phyloP scores from a whole-genome alignment of 1,140 invertebrate genomes.

The Heliothis virescens region DNA sequence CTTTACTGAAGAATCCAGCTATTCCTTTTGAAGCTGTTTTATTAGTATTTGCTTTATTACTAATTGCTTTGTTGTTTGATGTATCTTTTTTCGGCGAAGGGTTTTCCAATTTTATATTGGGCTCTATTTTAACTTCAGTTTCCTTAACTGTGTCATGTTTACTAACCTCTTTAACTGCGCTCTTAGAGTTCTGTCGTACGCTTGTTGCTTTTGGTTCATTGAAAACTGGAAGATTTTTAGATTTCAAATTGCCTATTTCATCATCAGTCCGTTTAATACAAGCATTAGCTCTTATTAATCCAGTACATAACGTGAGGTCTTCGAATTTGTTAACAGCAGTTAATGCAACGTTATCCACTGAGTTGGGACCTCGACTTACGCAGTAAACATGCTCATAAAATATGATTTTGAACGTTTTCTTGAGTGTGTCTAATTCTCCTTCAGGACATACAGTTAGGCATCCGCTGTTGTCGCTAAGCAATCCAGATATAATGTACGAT shows the following conservation, averaged over 20 bases:
- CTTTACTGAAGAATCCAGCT: conserved; percentile 75
- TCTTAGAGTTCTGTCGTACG: conserved; percentile 43
- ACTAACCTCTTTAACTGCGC: conserved; percentile 54
- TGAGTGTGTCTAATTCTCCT: conserved; percentile 60
- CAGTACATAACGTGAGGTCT: conserved; percentile 72
- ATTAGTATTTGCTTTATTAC: conserved; percentile 54
- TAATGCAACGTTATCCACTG: conserved; percentile 65
- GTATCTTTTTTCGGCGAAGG: conserved; percentile 62
- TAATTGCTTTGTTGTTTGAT: conserved; percentile 45
- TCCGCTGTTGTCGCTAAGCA: conserved; percentile 64
- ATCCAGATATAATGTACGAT: conserved; percentile 73
- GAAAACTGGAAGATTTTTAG: conserved; percentile 60
- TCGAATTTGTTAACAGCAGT: conserved; percentile 70
- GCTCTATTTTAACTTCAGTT: conserved; percentile 46
- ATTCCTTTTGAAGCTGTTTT: conserved; percentile 70
- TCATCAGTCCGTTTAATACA: conserved; percentile 67
- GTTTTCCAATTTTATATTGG: conserved; percentile 52
- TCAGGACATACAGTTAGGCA: conserved; percentile 69
- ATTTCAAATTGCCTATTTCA: conserved; percentile 72
- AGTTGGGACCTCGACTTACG: conserved; percentile 64
- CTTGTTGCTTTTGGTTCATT: conserved; percentile 53
- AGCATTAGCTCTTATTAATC: conserved; percentile 68
- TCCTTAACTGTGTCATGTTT: conserved; percentile 34
- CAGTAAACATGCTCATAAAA: conserved; percentile 80
- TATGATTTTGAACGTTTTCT: conserved; percentile 62